Evolutionary conservation across 2,113 vertebrate species (phyloP).

Genomic region (Myrmophylax atrothorax): DNA sequence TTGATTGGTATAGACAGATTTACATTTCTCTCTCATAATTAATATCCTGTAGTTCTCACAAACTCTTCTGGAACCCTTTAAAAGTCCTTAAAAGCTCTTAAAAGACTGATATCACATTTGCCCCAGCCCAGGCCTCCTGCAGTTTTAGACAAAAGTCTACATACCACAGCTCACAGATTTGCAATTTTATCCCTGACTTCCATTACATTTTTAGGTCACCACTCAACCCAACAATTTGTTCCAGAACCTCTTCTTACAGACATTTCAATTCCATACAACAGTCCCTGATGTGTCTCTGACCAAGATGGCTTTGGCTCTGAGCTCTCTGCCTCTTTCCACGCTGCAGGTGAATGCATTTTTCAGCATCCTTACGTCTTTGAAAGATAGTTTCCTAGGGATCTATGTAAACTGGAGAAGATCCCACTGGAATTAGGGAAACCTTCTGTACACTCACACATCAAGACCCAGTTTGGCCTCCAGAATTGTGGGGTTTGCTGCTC

Average conservation of each 20-base stretch:
- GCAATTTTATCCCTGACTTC: not conserved
- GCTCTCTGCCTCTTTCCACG: not conserved
- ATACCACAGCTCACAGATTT: not conserved
- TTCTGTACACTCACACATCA: not conserved
- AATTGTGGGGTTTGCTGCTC: not conserved
- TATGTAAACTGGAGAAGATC: not conserved
- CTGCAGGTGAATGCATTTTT: not conserved
- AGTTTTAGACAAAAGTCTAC: not conserved
- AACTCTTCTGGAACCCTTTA: not conserved
- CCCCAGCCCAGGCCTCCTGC: not conserved
- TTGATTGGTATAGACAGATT: not conserved
- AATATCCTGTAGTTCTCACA: not conserved
- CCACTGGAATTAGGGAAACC: not conserved
- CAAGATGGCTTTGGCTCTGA: not conserved
- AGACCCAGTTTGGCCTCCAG: not conserved
- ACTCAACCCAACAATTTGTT: not conserved
- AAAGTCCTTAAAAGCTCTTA: not conserved
- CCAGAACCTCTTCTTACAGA: not conserved
- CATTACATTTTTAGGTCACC: not conserved
- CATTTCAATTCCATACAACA: not conserved
- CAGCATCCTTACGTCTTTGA: not conserved
- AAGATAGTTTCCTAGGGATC: not conserved
- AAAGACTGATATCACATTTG: not conserved
- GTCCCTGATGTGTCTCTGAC: not conserved
- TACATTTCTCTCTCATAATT: not conserved